These are phyloP conservation scores for Catocala sponsa DNA, from an alignment of 2,888 invertebrate species.

Conservation along the genomic window DNA sequence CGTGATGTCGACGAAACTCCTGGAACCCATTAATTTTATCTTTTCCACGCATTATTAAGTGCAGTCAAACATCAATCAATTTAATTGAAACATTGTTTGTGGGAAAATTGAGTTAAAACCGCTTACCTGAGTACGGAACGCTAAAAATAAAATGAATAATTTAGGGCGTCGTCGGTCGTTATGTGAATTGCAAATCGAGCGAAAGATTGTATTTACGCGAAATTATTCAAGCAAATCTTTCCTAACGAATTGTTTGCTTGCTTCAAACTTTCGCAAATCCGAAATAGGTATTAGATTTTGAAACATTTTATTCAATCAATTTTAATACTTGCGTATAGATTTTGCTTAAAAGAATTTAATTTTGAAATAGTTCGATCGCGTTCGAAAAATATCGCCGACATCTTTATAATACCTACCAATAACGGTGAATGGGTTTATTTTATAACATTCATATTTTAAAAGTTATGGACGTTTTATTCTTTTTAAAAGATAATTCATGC, in stretches of 20 bases:
- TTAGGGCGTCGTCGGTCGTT: constrained; percentile 59
- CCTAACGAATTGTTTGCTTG: constrained; percentile 83
- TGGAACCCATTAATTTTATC: constrained; percentile 32
- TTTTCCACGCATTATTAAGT: constrained; percentile 42
- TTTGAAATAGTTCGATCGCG: constrained; percentile 22
- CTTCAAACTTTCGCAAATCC: constrained; percentile 72
- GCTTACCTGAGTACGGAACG: constrained; percentile 51
- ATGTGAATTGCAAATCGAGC: constrained; percentile 81
- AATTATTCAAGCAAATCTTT: constrained; percentile 79
- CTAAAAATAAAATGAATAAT: constrained; percentile 71
- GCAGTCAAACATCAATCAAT: constrained; percentile 49
- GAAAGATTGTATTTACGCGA: constrained; percentile 78
- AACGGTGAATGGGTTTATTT: constrained; percentile 32
- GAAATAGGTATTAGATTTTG: constrained; percentile 62
- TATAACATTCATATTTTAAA: constrained; percentile 35
- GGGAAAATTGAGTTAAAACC: constrained; percentile 43
- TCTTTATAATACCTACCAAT: constrained; percentile 34
- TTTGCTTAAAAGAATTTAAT: constrained; percentile 37
- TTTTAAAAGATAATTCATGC: too few species aligned
- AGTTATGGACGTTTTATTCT: constrained; percentile 31
- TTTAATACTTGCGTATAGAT: constrained; percentile 40
- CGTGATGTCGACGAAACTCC: constrained; percentile 2
- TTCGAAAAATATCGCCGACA: constrained; percentile 23
- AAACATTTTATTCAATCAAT: constrained; percentile 51
- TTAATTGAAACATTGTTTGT: constrained; percentile 53